Base-by-base conservation (phyloP, 2,113 vertebrate genomes). In the Eonycteris spelaea region DNA sequence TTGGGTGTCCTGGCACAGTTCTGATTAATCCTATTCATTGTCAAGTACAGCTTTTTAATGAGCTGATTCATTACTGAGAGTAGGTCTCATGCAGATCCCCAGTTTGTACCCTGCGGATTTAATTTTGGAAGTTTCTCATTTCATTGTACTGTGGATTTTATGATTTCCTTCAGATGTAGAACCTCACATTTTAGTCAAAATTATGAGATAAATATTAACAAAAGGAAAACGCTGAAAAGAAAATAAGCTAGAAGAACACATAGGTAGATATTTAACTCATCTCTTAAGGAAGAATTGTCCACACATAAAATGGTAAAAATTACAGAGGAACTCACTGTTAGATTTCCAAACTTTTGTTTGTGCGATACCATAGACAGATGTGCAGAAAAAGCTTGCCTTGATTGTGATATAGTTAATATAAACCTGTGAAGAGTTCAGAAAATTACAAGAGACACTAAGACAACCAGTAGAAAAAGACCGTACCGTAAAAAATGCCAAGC, bases 111-210 rank as follows among this genome's bases (percentile, higher is more conserved):
- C 92, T 88, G 80, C 2, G 2, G 91, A 74, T 94, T 94, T 95
- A 75, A 96, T 94, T 96, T 89, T 67, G 86, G 71, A 88, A 45
- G 33, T 91, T 92, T 92, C 93, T 77, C 67, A 35, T 96, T 97
- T 88, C 78, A 90, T 86, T 95, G 92, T 91, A 71, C 38, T 5
- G 1, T 43, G 63, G 63, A 11, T 63, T 90, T 97, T 95, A 91
- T 63, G 77, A 91, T 92, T 96, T 95, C 85, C 94, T 95, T 92
- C 16, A 24, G 70, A 70, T 59, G 9, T 73, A 71, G 84, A 95
- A 28, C 38, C 35, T 96, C 70, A 30, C 19, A 65, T 92, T 91
- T 88, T 93, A 92, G 85, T 89, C 55, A 95, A 90, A 80, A 79
- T 61, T 9, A 8, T 33, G 33, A 80, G 43, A 21, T 86, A 84